Conservation (phyloP, 2,888 invertebrate genomes). For the Stenotaenia linearis region DNA sequence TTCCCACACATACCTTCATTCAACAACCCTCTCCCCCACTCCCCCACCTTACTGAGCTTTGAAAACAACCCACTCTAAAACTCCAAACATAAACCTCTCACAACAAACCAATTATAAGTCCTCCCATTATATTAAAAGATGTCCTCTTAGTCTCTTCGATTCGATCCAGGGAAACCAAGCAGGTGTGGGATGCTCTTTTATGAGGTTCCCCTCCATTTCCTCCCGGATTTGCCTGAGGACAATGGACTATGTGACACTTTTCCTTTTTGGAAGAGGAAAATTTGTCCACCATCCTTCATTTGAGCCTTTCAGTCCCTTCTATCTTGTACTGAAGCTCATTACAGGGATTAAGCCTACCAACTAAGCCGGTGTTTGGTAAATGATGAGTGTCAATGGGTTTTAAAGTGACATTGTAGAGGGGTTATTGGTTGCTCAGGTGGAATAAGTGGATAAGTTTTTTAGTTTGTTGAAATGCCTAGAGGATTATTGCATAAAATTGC, state of each 20-base stretch:
- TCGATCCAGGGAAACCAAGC: background rate
- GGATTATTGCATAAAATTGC: too few relatives aligned
- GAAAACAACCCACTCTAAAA: background rate
- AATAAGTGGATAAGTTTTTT: too few relatives aligned
- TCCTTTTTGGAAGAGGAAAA: background rate
- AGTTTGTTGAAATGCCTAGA: too few relatives aligned
- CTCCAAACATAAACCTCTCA: background rate
- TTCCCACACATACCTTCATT: slow-evolving; percentile 14
- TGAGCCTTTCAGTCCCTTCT: background rate
- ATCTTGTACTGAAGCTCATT: background rate
- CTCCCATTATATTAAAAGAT: slow-evolving; percentile 7
- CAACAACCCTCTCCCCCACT: background rate
- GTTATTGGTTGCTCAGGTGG: too few relatives aligned
- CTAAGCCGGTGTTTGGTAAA: background rate
- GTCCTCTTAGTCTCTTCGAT: background rate
- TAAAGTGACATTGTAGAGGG: too few relatives aligned
- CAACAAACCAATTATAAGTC: slow-evolving; percentile 15
- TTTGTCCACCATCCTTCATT: slow-evolving; percentile 6
- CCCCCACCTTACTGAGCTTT: background rate
- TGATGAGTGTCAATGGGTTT: background rate
- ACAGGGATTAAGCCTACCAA: background rate
- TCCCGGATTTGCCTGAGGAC: background rate
- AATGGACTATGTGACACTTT: background rate
- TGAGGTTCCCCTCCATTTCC: background rate
- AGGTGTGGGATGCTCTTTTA: slow-evolving; percentile 6